These are phyloP conservation scores for Saccostrea glomerata DNA, from an alignment of 1,140 invertebrate species.

Conservation along the genomic window DNA sequence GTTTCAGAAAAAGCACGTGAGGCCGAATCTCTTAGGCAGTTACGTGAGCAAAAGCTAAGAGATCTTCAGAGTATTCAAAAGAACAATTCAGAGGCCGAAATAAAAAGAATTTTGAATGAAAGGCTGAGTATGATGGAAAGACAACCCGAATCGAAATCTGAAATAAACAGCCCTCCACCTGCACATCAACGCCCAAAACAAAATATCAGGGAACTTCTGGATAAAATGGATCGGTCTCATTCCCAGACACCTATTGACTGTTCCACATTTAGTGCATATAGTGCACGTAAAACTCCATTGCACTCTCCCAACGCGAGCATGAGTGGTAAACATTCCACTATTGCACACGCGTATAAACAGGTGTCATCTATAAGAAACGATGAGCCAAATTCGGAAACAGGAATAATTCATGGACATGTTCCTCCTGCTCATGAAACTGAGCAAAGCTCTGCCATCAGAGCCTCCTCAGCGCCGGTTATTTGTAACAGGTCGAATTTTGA, in stretches of 20 bases:
- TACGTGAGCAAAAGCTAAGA: constrained; percentile 12
- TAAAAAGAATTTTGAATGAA: background rate
- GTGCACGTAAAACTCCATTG: constrained; percentile 25
- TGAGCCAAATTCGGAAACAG: background rate
- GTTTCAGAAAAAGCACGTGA: background rate
- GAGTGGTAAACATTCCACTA: background rate
- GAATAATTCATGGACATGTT: background rate
- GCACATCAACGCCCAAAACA: constrained; percentile 21
- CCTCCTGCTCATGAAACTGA: background rate
- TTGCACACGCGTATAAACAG: background rate
- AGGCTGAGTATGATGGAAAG: background rate
- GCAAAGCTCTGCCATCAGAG: background rate
- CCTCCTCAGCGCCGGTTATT: background rate
- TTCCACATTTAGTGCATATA: background rate
- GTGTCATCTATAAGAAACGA: background rate
- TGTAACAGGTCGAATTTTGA: background rate
- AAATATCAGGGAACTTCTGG: constrained; percentile 31
- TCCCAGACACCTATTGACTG: background rate
- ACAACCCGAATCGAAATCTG: background rate
- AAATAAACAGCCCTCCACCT: constrained; percentile 26
- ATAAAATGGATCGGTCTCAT: constrained; percentile 25
- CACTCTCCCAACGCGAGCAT: background rate
- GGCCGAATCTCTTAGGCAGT: background rate
- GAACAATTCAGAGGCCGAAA: constrained; percentile 23
- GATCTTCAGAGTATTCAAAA: constrained; percentile 17